phyloP scores from a whole-genome alignment of 2,797 vertebrate species.

The Antennarius maculatus region DNA sequence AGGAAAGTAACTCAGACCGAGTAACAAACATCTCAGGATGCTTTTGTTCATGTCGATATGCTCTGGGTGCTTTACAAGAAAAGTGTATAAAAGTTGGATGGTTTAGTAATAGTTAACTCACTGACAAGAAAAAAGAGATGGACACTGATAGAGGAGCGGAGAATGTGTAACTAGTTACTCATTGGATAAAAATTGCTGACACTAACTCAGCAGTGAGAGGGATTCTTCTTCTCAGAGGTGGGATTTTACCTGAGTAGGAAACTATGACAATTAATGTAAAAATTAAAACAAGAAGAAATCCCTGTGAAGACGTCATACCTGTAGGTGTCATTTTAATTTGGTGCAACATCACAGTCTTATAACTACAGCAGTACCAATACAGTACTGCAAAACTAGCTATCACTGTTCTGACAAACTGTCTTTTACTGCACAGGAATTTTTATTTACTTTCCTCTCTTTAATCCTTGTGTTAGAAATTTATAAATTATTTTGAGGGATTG shows the following conservation, averaged over 20 bases:
- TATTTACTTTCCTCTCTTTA: constrained; percentile 31
- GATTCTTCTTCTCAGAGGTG: constrained; percentile 16
- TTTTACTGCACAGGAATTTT: constrained; percentile 19
- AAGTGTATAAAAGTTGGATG: not conserved
- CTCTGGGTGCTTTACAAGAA: constrained; percentile 19
- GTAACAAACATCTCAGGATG: constrained; percentile 14
- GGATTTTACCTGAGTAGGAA: constrained; percentile 15
- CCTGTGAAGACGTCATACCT: not conserved
- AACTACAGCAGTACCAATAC: constrained; percentile 41
- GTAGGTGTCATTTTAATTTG: not conserved
- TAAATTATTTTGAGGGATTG: not conserved
- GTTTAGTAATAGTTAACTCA: not conserved
- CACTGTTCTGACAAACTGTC: constrained; percentile 16
- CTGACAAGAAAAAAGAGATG: constrained; percentile 18
- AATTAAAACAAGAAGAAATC: too few species aligned
- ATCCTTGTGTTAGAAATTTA: constrained; percentile 41
- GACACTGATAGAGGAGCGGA: constrained; percentile 27
- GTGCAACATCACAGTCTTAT: constrained; percentile 11
- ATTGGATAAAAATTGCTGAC: constrained; percentile 54
- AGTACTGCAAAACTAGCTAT: constrained; percentile 19
- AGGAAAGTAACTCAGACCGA: constrained; percentile 23
- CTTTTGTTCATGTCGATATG: constrained; percentile 13
- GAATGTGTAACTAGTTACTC: constrained; percentile 25
- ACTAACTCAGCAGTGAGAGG: constrained; percentile 65
- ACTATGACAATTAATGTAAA: too few species aligned